Conservation (phyloP, 2,888 invertebrate genomes). For the Amphipoea oculea region DNA sequence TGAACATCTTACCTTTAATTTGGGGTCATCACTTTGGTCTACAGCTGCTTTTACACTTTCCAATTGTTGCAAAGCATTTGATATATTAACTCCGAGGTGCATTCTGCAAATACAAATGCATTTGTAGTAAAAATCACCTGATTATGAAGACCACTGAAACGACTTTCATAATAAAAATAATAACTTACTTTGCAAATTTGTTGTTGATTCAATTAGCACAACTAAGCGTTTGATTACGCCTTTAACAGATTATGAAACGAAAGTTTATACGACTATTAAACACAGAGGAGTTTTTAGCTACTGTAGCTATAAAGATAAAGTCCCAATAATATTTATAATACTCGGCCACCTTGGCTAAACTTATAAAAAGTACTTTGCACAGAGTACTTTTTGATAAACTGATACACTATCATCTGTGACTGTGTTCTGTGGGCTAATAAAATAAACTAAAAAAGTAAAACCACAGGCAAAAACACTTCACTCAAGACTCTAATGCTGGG, state of each 20-base stretch:
- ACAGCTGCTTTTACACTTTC: constrained; percentile 97
- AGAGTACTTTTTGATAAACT: too few relatives aligned
- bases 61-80: constrained; percentile 96
- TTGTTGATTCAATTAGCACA: constrained; percentile 11
- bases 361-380: too few relatives aligned
- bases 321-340: too few relatives aligned
- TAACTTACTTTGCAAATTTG: constrained; percentile 25
- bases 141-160: not conserved
- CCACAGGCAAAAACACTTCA: too few relatives aligned
- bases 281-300: too few relatives aligned
- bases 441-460: too few relatives aligned
- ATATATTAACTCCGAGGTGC: constrained; percentile 94
- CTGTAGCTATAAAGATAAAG: too few relatives aligned
- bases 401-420: too few relatives aligned
- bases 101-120: constrained; percentile 77
- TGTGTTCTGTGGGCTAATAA: too few relatives aligned
- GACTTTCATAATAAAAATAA: not conserved
- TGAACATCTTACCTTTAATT: constrained; percentile 91
- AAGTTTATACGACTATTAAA: not conserved
- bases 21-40: constrained; percentile 95
- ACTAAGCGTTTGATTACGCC: not conserved
- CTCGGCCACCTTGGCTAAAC: too few relatives aligned
- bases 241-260: not conserved
- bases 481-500: too few relatives aligned
- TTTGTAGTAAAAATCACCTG: not conserved